Evolutionary conservation across 2,888 invertebrate species (phyloP).

Genomic region (Axea sp.): DNA sequence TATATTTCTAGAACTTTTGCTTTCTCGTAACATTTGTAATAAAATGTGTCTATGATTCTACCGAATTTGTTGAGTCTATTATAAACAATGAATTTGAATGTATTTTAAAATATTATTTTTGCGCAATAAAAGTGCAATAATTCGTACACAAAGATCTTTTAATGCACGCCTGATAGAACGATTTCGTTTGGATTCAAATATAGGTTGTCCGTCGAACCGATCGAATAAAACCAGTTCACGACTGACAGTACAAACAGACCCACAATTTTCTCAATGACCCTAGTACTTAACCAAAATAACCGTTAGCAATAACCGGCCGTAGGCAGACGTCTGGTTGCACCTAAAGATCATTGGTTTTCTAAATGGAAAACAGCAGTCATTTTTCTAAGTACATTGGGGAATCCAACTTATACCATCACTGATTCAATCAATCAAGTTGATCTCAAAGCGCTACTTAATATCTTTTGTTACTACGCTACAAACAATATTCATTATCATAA

Average conservation of each 20-base stretch:
- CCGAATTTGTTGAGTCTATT: too few species aligned
- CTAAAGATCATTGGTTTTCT: slow-evolving; percentile 49
- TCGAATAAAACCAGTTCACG: slow-evolving; percentile 77
- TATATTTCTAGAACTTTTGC: too few species aligned
- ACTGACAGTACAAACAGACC: slow-evolving; percentile 79
- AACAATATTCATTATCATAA: too few species aligned
- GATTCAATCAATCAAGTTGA: slow-evolving; percentile 1
- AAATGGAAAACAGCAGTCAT: slow-evolving; percentile 41
- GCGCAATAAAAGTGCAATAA: too few species aligned
- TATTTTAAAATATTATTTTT: too few species aligned
- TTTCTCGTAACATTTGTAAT: too few species aligned
- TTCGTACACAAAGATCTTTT: too few species aligned
- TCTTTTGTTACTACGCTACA: too few species aligned
- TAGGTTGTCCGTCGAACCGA: slow-evolving; percentile 75
- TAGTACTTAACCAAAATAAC: slow-evolving; percentile 75
- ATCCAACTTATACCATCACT: too few species aligned
- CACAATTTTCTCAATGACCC: slow-evolving; percentile 78
- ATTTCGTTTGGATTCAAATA: slow-evolving; percentile 75
- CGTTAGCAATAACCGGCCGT: slow-evolving; percentile 72
- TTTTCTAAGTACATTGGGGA: slow-evolving; percentile 53
- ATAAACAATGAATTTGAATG: too few species aligned
- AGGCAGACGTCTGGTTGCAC: slow-evolving; percentile 68
- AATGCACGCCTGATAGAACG: slow-evolving; percentile 76
- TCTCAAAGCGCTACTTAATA: too few species aligned
- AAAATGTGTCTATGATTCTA: too few species aligned